These are phyloP conservation scores for Platysteira castanea DNA, from an alignment of 2,113 vertebrate species.

Conservation along the genomic window DNA sequence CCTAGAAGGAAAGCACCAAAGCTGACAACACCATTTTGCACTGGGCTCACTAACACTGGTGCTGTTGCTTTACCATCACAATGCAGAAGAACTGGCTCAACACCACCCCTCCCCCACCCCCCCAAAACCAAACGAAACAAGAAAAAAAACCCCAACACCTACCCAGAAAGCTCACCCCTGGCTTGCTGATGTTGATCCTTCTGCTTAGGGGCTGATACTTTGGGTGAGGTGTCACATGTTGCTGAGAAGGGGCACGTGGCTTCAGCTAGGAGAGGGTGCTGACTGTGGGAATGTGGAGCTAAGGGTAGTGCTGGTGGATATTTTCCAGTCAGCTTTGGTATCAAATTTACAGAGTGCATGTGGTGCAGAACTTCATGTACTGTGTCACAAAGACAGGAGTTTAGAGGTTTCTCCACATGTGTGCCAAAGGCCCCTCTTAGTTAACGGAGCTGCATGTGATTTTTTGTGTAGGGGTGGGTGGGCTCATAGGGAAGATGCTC, in stretches of 20 bases:
- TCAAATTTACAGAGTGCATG: background rate
- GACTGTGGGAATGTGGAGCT: background rate
- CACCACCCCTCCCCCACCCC: background rate
- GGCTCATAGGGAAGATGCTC: background rate
- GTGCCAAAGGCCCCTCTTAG: background rate
- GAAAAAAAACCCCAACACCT: background rate
- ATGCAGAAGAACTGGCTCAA: background rate
- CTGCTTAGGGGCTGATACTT: background rate
- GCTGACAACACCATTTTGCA: background rate
- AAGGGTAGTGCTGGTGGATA: background rate
- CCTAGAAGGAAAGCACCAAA: background rate
- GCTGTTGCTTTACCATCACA: background rate
- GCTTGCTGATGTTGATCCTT: background rate
- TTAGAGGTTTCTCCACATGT: background rate
- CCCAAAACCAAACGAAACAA: background rate
- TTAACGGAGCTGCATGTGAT: background rate
- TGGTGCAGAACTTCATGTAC: background rate
- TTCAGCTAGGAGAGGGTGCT: background rate
- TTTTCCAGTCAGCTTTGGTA: background rate
- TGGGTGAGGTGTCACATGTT: background rate
- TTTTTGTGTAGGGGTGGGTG: background rate
- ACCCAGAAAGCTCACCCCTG: fast-evolving
- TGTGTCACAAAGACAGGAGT: background rate
- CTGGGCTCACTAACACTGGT: background rate
- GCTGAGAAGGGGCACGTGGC: background rate